Evolutionary conservation across 2,888 invertebrate genomes (phyloP).

Genomic region (Stenchaetothrips biformis): DNA sequence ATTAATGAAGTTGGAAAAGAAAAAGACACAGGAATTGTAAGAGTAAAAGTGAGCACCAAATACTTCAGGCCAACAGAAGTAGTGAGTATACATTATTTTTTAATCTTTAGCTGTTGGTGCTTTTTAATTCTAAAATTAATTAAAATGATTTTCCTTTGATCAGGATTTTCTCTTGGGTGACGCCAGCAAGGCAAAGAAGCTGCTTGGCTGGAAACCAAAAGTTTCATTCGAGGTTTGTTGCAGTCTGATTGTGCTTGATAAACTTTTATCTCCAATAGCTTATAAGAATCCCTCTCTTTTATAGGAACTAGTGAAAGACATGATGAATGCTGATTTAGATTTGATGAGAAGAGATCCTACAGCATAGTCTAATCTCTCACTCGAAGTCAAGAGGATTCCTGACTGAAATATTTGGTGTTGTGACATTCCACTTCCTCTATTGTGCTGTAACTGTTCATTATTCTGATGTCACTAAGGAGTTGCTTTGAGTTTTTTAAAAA

Average conservation of each 20-base stretch:
- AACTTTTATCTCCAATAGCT: not conserved
- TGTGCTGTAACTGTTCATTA: not conserved
- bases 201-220: conserved; percentile 84
- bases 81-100: conserved; percentile 52
- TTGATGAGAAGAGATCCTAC: conserved; percentile 87
- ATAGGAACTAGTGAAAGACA: conserved; percentile 81
- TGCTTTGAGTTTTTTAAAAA: not conserved
- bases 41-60: conserved; percentile 86
- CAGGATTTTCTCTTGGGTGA: conserved; percentile 90
- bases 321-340: conserved; percentile 86
- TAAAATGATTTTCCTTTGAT: conserved; percentile 35
- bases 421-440: not conserved
- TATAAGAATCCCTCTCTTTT: conserved; percentile 41
- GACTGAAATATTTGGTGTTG: not conserved
- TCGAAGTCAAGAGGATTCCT: too few relatives aligned
- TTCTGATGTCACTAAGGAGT: not conserved
- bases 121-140: conserved; percentile 35
- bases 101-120: conserved; percentile 27
- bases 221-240: conserved; percentile 60
- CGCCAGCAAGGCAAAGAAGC: conserved; percentile 79
- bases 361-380: conserved; percentile 55
- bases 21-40: conserved; percentile 62
- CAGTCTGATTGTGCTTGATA: not conserved
- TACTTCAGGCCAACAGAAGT: conserved; percentile 98
- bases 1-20: conserved; percentile 72